Percentiles rank a stretch among this genome's conserved stretches.
Conservation (phyloP, 2,797 vertebrate genomes). For the Urophycis tenuis region DNA sequence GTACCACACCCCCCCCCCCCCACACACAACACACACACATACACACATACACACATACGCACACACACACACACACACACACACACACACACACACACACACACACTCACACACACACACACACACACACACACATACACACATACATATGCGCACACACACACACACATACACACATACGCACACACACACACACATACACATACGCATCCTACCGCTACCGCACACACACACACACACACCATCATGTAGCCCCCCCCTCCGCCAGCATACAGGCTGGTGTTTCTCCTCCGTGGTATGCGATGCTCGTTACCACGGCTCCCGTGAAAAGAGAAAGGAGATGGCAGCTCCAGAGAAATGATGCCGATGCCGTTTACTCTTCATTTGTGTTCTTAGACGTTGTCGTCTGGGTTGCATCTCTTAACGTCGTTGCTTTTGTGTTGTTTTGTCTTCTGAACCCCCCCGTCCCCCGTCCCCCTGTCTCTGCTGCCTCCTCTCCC, state of each 20-base stretch:
- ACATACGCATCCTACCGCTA: slow-evolving; percentile 36
- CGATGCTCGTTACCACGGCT: slow-evolving; percentile 29
- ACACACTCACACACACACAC: no score
- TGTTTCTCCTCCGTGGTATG: slow-evolving; percentile 19
- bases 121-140: no score
- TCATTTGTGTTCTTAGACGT: slow-evolving; percentile 24
- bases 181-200: no score
- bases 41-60: no score
- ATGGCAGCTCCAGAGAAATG: slow-evolving; percentile 40
- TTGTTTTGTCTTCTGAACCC: no score
- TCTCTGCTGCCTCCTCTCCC: slow-evolving; percentile 22
- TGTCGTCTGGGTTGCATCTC: slow-evolving; percentile 32
- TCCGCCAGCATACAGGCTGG: slow-evolving; percentile 29
- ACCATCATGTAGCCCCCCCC: slow-evolving; percentile 18
- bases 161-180: no score
- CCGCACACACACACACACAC: no score
- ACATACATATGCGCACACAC: no score
- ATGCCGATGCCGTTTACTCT: slow-evolving; percentile 32
- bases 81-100: no score
- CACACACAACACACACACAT: no score
- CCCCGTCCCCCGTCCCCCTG: slow-evolving; percentile 33
- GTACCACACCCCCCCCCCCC: slow-evolving; percentile 1
- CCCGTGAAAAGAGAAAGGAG: slow-evolving; percentile 22
- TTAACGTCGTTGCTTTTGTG: slow-evolving; percentile 33
- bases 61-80: no score